phyloP scores from a whole-genome alignment of 1,140 invertebrate species.

The Conopomorpha cramerella region DNA sequence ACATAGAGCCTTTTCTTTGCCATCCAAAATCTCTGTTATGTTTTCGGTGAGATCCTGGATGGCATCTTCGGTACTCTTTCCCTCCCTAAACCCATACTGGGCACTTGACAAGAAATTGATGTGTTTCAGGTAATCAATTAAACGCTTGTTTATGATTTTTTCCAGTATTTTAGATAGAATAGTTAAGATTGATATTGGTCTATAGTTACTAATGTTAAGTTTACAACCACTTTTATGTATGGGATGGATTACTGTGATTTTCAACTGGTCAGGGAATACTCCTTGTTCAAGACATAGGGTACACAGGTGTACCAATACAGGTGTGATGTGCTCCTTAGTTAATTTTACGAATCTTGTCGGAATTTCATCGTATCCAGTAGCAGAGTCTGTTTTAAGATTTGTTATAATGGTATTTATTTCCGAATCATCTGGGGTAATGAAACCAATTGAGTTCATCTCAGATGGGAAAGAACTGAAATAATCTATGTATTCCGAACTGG shows the following conservation, averaged over 20 bases:
- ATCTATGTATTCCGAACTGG: no score
- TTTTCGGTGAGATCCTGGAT: not conserved
- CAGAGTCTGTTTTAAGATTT: not conserved
- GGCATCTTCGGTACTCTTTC: not conserved
- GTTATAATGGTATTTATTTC: not conserved
- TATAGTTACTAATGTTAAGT: not conserved
- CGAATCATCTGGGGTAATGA: no score
- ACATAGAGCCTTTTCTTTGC: not conserved
- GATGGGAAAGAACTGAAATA: no score
- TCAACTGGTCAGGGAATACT: not conserved
- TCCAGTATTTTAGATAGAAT: not conserved
- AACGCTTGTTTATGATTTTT: not conserved
- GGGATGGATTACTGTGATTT: not conserved
- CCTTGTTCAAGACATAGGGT: not conserved
- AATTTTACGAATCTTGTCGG: not conserved
- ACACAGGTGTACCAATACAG: not conserved
- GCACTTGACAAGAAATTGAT: not conserved
- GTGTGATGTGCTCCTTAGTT: not conserved
- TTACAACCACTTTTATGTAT: not conserved
- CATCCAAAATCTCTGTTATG: not conserved
- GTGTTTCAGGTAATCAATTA: not conserved
- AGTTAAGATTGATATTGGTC: slow-evolving; percentile 1
- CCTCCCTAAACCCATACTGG: not conserved
- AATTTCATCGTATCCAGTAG: not conserved
- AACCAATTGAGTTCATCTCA: no score